A percentile compares a stretch with the other conserved stretches of the same genome.
Conservation (phyloP, 2,888 invertebrate species). For the Nemotelus nigrinus region DNA sequence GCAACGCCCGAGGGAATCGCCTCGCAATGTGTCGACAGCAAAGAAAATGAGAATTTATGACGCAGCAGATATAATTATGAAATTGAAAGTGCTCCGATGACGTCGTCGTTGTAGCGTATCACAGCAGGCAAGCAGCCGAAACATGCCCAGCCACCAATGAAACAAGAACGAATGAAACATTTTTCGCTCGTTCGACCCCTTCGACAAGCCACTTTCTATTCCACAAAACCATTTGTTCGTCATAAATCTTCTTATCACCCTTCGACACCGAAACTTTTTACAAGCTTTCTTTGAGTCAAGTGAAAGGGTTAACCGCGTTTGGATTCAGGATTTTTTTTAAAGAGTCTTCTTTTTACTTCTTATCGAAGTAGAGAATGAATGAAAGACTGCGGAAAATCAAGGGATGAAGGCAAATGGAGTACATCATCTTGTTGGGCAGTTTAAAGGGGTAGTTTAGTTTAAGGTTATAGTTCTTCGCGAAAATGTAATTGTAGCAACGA, state of each 20-base stretch:
- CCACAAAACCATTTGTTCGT: slow-evolving; percentile 2
- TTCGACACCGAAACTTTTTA: slow-evolving; percentile 33
- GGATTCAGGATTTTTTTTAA: slow-evolving; percentile 7
- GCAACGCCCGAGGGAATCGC: background rate
- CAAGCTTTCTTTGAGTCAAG: slow-evolving; percentile 29
- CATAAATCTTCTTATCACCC: slow-evolving; percentile 42
- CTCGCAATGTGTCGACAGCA: slow-evolving; percentile 28
- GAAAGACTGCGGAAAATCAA: background rate
- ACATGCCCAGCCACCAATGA: too few species aligned
- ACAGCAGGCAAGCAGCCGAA: slow-evolving; percentile 1
- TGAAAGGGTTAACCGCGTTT: slow-evolving; percentile 33
- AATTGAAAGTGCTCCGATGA: slow-evolving; percentile 34
- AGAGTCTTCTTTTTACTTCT: background rate
- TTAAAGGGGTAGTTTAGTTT: slow-evolving; percentile 1
- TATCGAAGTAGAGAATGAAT: slow-evolving; percentile 6
- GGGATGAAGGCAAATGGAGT: slow-evolving; percentile 1
- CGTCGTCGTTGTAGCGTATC: slow-evolving; percentile 9
- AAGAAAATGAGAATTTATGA: slow-evolving; percentile 40
- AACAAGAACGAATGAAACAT: background rate
- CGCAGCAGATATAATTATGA: slow-evolving; percentile 42
- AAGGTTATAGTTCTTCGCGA: too few species aligned
- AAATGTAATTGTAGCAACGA: too few species aligned
- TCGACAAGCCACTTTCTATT: background rate
- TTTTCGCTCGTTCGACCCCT: slow-evolving; percentile 11
- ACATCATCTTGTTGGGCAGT: slow-evolving; percentile 8